Percentiles rank a stretch among this genome's conserved stretches.
phyloP scores from a whole-genome alignment of 1,140 invertebrate species.

The Drosophila orena region DNA sequence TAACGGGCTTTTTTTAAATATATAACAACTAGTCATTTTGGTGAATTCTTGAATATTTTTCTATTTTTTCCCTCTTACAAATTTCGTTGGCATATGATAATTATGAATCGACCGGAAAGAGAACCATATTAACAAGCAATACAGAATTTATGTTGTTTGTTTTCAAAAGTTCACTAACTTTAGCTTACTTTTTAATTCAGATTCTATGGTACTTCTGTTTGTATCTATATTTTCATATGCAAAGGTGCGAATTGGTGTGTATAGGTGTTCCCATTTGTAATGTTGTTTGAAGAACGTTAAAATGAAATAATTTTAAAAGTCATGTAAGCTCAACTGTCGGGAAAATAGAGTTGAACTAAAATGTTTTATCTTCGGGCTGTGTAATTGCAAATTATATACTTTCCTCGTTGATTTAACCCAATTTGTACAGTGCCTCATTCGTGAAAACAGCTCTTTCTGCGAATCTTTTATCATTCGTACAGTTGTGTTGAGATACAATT shows the following conservation, averaged over 20 bases:
- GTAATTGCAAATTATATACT: background rate
- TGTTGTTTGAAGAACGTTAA: too few relatives aligned
- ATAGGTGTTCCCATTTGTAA: background rate
- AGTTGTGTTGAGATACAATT: slow-evolving; percentile 21
- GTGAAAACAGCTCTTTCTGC: slow-evolving; percentile 1
- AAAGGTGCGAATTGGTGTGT: background rate
- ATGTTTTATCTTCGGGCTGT: too few relatives aligned
- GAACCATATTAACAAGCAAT: background rate
- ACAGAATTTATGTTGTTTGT: background rate
- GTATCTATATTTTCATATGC: background rate
- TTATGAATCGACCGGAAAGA: background rate
- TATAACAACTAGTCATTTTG: too few relatives aligned
- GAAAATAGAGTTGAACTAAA: too few relatives aligned
- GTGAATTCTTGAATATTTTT: background rate
- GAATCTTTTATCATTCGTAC: slow-evolving; percentile 3
- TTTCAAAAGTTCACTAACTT: too few relatives aligned
- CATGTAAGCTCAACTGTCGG: too few relatives aligned
- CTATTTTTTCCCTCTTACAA: too few relatives aligned
- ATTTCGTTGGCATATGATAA: background rate
- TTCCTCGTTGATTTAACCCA: too few relatives aligned
- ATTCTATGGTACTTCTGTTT: background rate
- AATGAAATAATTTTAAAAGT: background rate
- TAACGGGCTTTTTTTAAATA: too few relatives aligned
- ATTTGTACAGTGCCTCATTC: background rate
- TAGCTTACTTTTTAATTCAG: background rate